A percentile compares a stretch with the other conserved stretches of the same genome.
phyloP scores from a whole-genome alignment of 2,888 invertebrate genomes.

The Diarsia brunnea region DNA sequence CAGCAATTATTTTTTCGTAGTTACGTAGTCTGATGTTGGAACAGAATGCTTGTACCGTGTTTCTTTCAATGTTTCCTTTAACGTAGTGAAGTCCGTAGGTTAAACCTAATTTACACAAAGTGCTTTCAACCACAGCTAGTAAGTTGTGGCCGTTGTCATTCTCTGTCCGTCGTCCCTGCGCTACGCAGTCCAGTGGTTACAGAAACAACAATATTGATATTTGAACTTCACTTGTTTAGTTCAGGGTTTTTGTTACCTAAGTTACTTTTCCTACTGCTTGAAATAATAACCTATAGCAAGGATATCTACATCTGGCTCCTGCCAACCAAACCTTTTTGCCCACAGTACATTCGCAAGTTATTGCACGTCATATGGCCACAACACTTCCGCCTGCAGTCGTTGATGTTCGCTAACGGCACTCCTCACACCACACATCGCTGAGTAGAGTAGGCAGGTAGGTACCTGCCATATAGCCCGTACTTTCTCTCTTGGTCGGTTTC shows the following conservation, averaged over 20 bases:
- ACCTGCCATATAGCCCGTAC: constrained; percentile 45
- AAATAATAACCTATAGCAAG: not conserved
- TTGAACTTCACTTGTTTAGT: not conserved
- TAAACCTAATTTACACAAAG: not conserved
- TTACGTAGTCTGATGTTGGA: too few species aligned
- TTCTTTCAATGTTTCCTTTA: not conserved
- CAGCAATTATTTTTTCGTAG: too few species aligned
- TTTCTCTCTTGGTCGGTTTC: constrained; percentile 60
- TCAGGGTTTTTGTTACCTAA: not conserved
- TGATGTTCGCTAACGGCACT: constrained; percentile 47
- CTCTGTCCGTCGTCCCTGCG: too few species aligned
- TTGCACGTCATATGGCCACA: constrained; percentile 17
- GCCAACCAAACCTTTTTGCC: not conserved
- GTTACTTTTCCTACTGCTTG: not conserved
- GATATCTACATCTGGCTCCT: not conserved
- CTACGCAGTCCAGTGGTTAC: not conserved
- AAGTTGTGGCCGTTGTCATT: too few species aligned
- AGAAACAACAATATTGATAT: not conserved
- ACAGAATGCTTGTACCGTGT: not conserved
- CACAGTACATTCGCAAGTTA: constrained; percentile 1
- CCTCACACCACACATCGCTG: constrained; percentile 18
- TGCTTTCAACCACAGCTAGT: not conserved
- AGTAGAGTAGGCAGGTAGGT: constrained; percentile 2
- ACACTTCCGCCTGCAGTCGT: constrained; percentile 45
- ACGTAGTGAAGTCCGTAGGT: not conserved